Percentiles rank a stretch among this genome's conserved stretches.
These are phyloP conservation scores for Chromobotia macracanthus DNA, from an alignment of 2,797 vertebrate genomes.

Conservation along the genomic window DNA sequence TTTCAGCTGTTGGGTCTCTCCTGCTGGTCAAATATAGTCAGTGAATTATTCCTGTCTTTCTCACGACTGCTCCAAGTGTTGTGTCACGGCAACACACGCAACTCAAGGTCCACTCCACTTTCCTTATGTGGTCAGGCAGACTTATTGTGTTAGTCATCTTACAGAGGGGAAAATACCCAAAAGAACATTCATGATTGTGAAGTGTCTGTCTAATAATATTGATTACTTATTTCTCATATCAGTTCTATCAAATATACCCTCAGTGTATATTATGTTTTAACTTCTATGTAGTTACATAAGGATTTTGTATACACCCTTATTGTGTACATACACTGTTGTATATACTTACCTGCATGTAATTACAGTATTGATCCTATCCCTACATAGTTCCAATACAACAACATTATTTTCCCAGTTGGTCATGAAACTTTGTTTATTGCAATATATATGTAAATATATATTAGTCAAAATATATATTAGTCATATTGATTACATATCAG, in stretches of 20 bases:
- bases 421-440: too few species aligned
- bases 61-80: constrained; percentile 29
- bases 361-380: too few species aligned
- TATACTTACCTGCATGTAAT: too few species aligned
- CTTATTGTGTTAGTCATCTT: constrained; percentile 46
- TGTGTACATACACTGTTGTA: too few species aligned
- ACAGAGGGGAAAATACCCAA: constrained; percentile 33
- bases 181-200: constrained; percentile 36
- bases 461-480: too few species aligned
- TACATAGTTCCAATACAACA: too few species aligned
- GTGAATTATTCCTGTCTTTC: constrained; percentile 11
- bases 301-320: too few species aligned
- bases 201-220: neutral
- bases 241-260: neutral
- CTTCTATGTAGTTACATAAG: too few species aligned
- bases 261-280: too few species aligned
- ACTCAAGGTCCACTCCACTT: constrained; percentile 34
- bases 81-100: constrained; percentile 21
- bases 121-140: constrained; percentile 59
- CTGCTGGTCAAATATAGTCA: constrained; percentile 28
- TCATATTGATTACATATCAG: too few species aligned
- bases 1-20: constrained; percentile 21
- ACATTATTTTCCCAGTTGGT: too few species aligned
- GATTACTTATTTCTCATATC: neutral
- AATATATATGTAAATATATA: too few species aligned